phyloP scores from a whole-genome alignment of 2,888 invertebrate genomes.

The Drosophila macrospina region DNA sequence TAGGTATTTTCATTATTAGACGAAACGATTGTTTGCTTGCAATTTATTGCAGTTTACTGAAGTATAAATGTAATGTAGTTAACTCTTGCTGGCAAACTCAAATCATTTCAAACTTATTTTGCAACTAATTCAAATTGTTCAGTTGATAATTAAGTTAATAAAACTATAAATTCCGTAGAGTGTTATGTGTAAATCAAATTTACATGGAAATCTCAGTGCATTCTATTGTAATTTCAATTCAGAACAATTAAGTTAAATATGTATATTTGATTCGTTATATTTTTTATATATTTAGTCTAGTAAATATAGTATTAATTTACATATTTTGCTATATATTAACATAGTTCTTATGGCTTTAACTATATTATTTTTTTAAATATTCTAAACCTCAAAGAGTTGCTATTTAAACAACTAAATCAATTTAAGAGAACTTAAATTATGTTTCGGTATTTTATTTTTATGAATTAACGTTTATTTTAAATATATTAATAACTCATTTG shows the following conservation, averaged over 20 bases:
- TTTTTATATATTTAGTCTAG: background rate
- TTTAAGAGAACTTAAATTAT: too few species aligned
- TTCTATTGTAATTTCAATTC: background rate
- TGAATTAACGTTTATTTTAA: too few species aligned
- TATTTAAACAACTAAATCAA: too few species aligned
- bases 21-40: background rate
- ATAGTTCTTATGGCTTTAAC: too few species aligned
- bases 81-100: background rate
- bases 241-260: background rate
- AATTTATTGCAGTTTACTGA: slow-evolving; percentile 1
- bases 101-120: background rate
- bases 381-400: too few species aligned
- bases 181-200: background rate
- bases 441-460: too few species aligned
- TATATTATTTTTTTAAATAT: too few species aligned
- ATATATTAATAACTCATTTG: too few species aligned
- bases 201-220: too few species aligned
- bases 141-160: background rate
- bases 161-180: background rate
- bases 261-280: background rate
- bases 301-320: too few species aligned
- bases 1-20: slow-evolving; percentile 45
- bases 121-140: background rate
- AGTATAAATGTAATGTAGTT: background rate
- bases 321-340: too few species aligned